Base-by-base conservation (phyloP, 2,113 vertebrate genomes). In the Tetraodon nigroviridis region DNA sequence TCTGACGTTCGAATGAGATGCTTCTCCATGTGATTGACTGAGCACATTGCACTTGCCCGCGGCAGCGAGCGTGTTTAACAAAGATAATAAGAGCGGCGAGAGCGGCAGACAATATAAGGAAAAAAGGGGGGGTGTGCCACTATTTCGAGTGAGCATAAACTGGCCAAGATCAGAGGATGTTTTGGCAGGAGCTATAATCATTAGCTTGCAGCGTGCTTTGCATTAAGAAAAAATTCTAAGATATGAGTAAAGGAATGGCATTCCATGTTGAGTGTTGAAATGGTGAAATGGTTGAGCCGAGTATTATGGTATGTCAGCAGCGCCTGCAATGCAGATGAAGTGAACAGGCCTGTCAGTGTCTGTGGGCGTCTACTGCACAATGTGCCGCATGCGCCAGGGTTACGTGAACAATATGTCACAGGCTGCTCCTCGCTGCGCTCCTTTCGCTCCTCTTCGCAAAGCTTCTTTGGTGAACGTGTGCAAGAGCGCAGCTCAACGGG, bases 331-430 rank as follows among this genome's bases (percentile, higher is more conserved):
- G 69, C 58, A 61, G 69, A 61, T 61, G 60, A 79, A 73, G 71
- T 77, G 65, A 55, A 64, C 51, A 47, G 60, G 70, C 61, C 54
- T 64, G 71, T 72, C 64, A 67, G 70, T 32, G 24, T 1, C 66
- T 1, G 76, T 73, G 78, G 76, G 80, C 11, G 80, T 75, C 24
- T 41, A 52, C 61, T 62, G 78, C 80, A 81, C 69, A 75, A 67
- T 57, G 71, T 66, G 61, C 64, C 63, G 73, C 59, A 62, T 79
- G 69, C 73, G 67, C 40, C 41, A 69, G 61, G 52, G 72, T 61
- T 58, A 57, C 20, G 67, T 64, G 69, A 79, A 55, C 11, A 19
- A 67, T 62, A 58, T 77, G 56, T 56, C 44, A 61, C 67, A 67
- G 51, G 63, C 68, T 66, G 70, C 18, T 58, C 53, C 44, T 45